phyloP scores from a whole-genome alignment of 2,888 invertebrate species.

The Argyra leucocephala region DNA sequence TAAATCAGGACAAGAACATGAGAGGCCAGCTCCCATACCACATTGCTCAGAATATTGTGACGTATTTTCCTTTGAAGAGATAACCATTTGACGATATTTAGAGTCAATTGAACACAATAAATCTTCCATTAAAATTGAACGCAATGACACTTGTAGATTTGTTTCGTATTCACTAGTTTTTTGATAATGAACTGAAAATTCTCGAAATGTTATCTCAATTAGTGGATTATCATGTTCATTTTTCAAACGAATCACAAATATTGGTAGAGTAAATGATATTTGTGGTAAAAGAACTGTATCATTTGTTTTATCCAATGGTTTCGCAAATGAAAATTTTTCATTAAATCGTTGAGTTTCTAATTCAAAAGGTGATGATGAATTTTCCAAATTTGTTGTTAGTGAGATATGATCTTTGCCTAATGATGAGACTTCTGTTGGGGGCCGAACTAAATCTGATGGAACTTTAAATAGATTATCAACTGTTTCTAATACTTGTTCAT shows the following conservation, averaged over 20 bases:
- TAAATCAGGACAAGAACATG: slow-evolving; percentile 78
- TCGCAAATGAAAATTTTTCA: slow-evolving; percentile 20
- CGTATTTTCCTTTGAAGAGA: slow-evolving; percentile 46
- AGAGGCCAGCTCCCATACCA: slow-evolving; percentile 45
- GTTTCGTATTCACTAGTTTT: slow-evolving; percentile 60
- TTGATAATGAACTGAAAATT: slow-evolving; percentile 68
- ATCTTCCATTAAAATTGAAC: slow-evolving; percentile 85
- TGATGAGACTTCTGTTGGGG: slow-evolving; percentile 29
- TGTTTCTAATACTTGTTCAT: slow-evolving; percentile 79
- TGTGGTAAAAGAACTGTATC: slow-evolving; percentile 27
- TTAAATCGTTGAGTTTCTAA: slow-evolving; percentile 17
- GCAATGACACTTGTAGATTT: slow-evolving; percentile 66
- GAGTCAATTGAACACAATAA: slow-evolving; percentile 67
- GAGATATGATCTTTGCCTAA: slow-evolving; percentile 33
- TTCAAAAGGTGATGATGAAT: slow-evolving; percentile 22
- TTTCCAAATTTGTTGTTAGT: slow-evolving; percentile 28
- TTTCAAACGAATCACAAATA: slow-evolving; percentile 64
- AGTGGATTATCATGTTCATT: slow-evolving; percentile 66
- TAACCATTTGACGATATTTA: slow-evolving; percentile 74
- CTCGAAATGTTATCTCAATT: slow-evolving; percentile 76
- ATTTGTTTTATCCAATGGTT: slow-evolving; percentile 16
- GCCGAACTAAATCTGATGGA: slow-evolving; percentile 27
- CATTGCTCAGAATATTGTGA: slow-evolving; percentile 26
- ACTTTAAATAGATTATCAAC: slow-evolving; percentile 38
- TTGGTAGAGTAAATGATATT: slow-evolving; percentile 63